A percentile compares a stretch with the other conserved stretches of the same genome.
Conservation (phyloP, 2,797 vertebrate species). For the Acestrorhynchus altus region DNA sequence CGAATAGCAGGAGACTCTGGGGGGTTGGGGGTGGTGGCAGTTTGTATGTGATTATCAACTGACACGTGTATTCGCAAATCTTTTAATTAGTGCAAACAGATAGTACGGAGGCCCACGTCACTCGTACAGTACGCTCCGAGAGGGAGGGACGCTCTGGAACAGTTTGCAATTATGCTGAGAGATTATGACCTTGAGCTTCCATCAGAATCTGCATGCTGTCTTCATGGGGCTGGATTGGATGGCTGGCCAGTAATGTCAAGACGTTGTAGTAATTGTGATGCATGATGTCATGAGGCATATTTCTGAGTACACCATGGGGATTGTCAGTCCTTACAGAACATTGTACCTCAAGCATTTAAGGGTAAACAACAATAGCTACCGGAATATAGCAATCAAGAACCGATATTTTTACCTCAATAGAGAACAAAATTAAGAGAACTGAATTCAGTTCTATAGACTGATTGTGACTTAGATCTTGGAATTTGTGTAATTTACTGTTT, state of each 20-base stretch:
- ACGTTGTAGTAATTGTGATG: neutral
- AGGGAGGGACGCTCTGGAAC: slow-evolving; percentile 10
- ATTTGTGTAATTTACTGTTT: no score
- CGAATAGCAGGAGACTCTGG: slow-evolving; percentile 80
- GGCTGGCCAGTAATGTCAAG: neutral
- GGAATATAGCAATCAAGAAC: no score
- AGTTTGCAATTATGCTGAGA: slow-evolving; percentile 21
- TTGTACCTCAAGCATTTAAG: neutral
- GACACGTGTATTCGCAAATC: slow-evolving; percentile 83
- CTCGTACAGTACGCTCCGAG: slow-evolving; percentile 67
- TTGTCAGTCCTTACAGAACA: neutral
- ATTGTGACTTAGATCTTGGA: no score
- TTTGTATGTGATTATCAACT: slow-evolving; percentile 78
- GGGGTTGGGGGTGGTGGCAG: slow-evolving; percentile 71
- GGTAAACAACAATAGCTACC: no score
- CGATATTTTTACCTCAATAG: no score
- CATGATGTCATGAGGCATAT: neutral
- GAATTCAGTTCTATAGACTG: no score
- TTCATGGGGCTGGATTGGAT: neutral
- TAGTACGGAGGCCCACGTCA: slow-evolving; percentile 63
- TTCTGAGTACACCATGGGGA: neutral
- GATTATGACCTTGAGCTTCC: slow-evolving; percentile 25
- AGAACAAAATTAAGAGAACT: no score
- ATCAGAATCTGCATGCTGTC: neutral
- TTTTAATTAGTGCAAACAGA: slow-evolving; percentile 82